phyloP scores from a whole-genome alignment of 2,113 vertebrate genomes.

The Axis porcinus region DNA sequence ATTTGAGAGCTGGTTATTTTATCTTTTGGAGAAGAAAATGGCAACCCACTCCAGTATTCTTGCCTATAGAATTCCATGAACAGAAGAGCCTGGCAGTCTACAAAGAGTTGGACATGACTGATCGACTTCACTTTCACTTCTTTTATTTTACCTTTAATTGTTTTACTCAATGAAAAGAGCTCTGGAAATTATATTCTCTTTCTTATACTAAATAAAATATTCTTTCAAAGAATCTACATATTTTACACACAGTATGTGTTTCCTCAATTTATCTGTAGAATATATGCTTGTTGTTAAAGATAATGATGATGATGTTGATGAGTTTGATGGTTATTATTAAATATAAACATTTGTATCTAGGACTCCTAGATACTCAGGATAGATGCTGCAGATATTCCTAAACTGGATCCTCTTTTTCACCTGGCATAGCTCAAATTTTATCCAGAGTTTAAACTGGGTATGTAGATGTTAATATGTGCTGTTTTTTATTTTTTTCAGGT shows the following conservation, averaged over 20 bases:
- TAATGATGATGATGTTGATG: neutral
- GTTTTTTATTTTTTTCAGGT: neutral
- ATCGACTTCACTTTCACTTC: neutral
- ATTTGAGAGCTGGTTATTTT: neutral
- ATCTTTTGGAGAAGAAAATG: neutral
- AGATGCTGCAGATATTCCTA: neutral
- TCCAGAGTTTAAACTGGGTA: neutral
- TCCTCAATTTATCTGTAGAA: neutral
- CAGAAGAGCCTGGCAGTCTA: neutral
- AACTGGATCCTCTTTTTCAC: neutral
- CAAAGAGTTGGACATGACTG: accelerated
- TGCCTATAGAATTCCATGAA: neutral
- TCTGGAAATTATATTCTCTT: neutral
- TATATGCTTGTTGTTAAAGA: neutral
- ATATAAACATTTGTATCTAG: neutral
- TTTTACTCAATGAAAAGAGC: neutral
- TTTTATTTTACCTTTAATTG: neutral
- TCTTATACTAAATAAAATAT: neutral
- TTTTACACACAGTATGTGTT: neutral
- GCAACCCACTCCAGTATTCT: neutral
- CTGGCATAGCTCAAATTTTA: neutral
- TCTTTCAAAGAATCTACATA: neutral
- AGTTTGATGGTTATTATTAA: neutral
- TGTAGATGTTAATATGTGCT: neutral
- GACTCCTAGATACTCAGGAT: neutral